phyloP scores from a whole-genome alignment of 2,113 vertebrate genomes.

The Melanocharis versteri region DNA sequence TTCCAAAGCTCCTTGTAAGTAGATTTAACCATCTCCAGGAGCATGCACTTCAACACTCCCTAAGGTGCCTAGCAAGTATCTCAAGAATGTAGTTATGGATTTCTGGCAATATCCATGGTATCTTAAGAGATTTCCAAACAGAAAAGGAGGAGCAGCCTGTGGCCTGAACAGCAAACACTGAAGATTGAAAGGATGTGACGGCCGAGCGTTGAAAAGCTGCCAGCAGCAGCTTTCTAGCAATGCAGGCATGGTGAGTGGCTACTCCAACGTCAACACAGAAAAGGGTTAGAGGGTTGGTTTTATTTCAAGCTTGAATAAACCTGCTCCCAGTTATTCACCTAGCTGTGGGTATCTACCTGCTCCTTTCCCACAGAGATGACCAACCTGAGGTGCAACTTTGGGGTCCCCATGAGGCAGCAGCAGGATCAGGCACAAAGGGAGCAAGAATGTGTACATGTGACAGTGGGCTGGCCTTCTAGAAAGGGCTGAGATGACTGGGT shows the following conservation, averaged over 20 bases:
- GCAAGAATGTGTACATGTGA: not conserved
- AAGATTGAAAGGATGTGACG: not conserved
- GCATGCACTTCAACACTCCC: not conserved
- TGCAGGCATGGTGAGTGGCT: not conserved
- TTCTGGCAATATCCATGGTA: not conserved
- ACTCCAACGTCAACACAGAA: not conserved
- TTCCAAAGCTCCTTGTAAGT: not conserved
- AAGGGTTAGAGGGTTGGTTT: not conserved
- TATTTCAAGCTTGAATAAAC: not conserved
- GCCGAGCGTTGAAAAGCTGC: not conserved
- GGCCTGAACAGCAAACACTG: not conserved
- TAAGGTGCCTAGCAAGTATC: not conserved
- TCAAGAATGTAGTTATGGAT: not conserved
- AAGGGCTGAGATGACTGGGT: not conserved
- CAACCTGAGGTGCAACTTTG: not conserved
- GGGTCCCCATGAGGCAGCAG: accelerated
- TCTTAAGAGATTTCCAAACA: not conserved
- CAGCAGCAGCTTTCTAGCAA: not conserved
- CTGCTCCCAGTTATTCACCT: not conserved
- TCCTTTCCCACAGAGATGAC: not conserved
- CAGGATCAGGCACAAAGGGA: not conserved
- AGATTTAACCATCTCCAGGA: not conserved
- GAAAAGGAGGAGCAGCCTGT: not conserved
- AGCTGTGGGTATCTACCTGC: not conserved
- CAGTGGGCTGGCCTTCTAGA: not conserved